Evolutionary conservation across 2,113 vertebrate genomes (phyloP).

Genomic region (Orientallactaga bullata): DNA sequence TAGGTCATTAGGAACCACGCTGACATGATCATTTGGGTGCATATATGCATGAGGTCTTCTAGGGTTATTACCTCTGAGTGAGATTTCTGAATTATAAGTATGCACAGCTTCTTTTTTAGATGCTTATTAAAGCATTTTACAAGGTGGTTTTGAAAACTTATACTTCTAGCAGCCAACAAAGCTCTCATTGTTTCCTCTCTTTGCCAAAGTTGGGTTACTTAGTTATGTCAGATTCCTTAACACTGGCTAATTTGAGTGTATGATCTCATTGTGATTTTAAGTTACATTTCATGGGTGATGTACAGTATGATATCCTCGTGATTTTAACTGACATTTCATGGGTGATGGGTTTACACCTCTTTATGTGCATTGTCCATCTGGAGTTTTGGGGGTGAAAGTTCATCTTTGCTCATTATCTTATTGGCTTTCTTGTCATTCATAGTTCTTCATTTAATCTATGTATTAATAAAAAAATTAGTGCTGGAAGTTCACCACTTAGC

Average conservation of each 20-base stretch:
- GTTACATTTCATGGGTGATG: constrained; percentile 1
- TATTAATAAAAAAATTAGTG: constrained; percentile 15
- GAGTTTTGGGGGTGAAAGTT: background rate
- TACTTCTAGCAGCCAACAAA: background rate
- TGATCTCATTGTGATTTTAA: constrained; percentile 28
- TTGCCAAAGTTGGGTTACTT: constrained; percentile 14
- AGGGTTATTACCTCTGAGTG: background rate
- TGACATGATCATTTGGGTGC: background rate
- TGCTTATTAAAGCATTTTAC: constrained; percentile 7
- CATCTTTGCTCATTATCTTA: background rate
- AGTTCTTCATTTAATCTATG: constrained; percentile 44
- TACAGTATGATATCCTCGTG: background rate
- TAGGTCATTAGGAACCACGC: background rate
- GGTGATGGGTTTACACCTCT: background rate
- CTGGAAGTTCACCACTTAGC: background rate
- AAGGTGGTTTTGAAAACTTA: background rate
- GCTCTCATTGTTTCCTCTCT: background rate
- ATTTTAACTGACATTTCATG: constrained; percentile 50
- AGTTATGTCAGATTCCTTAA: background rate
- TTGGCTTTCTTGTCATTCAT: background rate
- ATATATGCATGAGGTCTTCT: background rate
- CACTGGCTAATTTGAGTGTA: background rate
- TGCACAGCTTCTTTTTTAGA: background rate
- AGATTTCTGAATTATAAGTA: background rate
- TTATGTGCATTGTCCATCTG: background rate